phyloP scores from a whole-genome alignment of 2,113 vertebrate species.

The Psammodynastes pulverulentus region DNA sequence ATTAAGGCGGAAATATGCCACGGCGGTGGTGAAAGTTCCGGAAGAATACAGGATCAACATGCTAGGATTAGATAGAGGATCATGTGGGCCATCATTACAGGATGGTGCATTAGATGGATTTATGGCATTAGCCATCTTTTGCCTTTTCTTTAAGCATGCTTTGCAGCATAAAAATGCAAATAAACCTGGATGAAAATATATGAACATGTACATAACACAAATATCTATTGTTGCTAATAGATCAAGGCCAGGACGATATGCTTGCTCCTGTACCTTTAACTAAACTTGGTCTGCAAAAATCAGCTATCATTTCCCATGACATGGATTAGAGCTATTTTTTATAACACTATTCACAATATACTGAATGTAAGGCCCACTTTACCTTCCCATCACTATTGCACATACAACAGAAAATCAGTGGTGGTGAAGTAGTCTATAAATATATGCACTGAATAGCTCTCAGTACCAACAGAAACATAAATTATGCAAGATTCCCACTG shows the following conservation, averaged over 20 bases:
- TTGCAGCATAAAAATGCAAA: background rate
- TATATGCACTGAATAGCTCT: background rate
- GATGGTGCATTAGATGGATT: background rate
- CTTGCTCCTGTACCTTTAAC: background rate
- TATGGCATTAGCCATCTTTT: background rate
- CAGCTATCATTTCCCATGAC: background rate
- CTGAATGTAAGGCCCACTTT: background rate
- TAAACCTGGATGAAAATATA: background rate
- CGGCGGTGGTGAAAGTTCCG: background rate
- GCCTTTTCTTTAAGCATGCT: background rate
- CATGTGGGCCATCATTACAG: background rate
- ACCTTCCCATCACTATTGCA: background rate
- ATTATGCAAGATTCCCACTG: background rate
- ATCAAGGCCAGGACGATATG: background rate
- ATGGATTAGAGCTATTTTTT: background rate
- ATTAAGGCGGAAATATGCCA: background rate
- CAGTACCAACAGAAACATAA: background rate
- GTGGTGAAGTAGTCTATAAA: background rate
- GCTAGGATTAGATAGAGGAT: no score
- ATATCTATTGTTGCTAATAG: background rate
- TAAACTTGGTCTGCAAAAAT: background rate
- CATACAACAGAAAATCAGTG: background rate
- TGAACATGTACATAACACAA: background rate
- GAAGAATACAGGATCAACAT: background rate
- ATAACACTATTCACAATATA: background rate